Percentiles rank a stretch among this genome's conserved stretches.
These are phyloP conservation scores for Exocentrus adspersus DNA, from an alignment of 2,888 invertebrate genomes.

Conservation along the genomic window DNA sequence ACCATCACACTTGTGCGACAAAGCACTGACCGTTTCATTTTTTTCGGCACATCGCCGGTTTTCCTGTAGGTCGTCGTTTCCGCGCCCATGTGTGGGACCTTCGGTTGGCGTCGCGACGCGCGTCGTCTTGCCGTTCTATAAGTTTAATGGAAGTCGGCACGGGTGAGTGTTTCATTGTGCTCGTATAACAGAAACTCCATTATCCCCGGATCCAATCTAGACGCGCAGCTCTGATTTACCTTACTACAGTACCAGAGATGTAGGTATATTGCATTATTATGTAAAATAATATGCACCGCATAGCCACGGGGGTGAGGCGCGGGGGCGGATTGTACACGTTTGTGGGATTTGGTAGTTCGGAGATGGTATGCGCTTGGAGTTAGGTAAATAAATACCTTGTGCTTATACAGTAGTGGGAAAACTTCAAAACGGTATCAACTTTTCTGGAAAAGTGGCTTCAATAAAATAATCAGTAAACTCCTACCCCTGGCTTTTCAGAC, in stretches of 20 bases:
- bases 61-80: no score
- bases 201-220: slow-evolving; percentile 28
- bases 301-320: slow-evolving; percentile 1
- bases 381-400: no score
- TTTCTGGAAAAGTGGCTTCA: neutral
- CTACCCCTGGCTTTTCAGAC: neutral
- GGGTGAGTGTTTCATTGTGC: slow-evolving; percentile 18
- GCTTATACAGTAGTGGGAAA: no score
- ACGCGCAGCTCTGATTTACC: slow-evolving; percentile 19
- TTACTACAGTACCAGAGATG: slow-evolving; percentile 8
- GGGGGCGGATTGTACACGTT: neutral
- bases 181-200: slow-evolving; percentile 15
- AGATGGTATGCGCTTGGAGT: no score
- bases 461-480: neutral
- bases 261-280: slow-evolving; percentile 32
- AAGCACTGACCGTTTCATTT: no score
- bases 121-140: neutral
- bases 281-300: slow-evolving; percentile 30
- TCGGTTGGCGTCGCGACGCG: neutral
- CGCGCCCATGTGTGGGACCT: no score
- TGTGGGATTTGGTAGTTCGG: no score
- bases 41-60: no score
- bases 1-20: no score
- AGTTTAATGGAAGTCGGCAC: slow-evolving; percentile 8
- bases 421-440: no score